Percentiles rank a stretch among this genome's conserved stretches.
These are phyloP conservation scores for Motacilla tschutschensis DNA, from an alignment of 2,113 vertebrate species.

Conservation along the genomic window DNA sequence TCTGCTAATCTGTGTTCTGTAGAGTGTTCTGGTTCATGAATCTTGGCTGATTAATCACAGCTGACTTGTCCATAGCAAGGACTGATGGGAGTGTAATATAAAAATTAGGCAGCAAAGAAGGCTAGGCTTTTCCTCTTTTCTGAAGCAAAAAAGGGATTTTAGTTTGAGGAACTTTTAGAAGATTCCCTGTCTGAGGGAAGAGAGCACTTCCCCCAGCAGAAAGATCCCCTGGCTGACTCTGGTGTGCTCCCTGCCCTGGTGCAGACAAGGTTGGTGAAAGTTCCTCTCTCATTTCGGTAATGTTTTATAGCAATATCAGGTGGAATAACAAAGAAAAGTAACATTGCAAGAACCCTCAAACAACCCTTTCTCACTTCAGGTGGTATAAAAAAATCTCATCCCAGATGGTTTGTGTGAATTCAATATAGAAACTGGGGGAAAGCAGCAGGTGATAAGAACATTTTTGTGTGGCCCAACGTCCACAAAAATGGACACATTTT, in stretches of 20 bases:
- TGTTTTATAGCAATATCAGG: neutral
- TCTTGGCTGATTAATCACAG: neutral
- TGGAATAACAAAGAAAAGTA: neutral
- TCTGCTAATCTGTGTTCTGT: neutral
- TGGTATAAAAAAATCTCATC: neutral
- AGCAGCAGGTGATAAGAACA: fast-evolving
- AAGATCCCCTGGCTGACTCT: fast-evolving
- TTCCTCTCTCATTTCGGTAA: fast-evolving
- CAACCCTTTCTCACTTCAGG: neutral
- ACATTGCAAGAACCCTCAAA: neutral
- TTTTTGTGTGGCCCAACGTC: neutral
- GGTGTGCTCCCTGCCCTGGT: fast-evolving
- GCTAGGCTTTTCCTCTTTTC: fast-evolving
- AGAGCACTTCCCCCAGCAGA: fast-evolving
- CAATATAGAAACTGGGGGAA: fast-evolving
- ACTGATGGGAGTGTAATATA: neutral
- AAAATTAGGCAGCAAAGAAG: neutral
- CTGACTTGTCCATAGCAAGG: neutral
- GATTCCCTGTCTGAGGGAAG: fast-evolving
- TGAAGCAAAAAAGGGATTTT: neutral
- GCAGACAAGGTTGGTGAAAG: neutral
- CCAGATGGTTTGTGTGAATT: fast-evolving
- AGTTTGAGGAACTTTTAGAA: neutral
- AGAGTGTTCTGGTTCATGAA: neutral
- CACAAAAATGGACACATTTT: too few relatives aligned